Conservation (phyloP, 2,113 vertebrate genomes). For the Pandion haliaetus region DNA sequence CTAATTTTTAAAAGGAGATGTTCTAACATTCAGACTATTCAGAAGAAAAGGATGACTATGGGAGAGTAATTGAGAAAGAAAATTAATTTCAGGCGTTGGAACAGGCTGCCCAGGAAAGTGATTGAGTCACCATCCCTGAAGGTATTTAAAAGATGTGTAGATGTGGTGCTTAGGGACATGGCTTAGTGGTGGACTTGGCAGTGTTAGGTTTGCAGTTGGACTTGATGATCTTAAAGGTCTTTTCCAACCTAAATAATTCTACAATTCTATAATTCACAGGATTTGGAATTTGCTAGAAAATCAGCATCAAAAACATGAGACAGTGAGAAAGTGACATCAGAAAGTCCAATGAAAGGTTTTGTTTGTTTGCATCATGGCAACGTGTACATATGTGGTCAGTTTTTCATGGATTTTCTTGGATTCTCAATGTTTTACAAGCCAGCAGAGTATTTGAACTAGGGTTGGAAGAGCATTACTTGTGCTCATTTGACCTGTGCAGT, state of each 20-base stretch:
- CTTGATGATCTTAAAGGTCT: neutral
- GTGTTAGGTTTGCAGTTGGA: neutral
- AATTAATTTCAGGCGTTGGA: neutral
- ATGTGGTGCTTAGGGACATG: neutral
- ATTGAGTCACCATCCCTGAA: neutral
- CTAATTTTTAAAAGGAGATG: neutral
- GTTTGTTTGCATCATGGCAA: neutral
- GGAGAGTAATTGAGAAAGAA: neutral
- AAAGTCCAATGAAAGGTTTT: neutral
- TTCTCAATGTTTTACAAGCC: neutral
- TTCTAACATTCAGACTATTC: neutral
- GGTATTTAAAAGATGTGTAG: neutral
- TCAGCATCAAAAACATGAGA: neutral
- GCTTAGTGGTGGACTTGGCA: neutral
- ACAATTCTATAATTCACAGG: neutral
- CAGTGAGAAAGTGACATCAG: neutral
- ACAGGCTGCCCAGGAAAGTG: neutral
- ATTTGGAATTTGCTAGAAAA: neutral
- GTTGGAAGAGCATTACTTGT: neutral
- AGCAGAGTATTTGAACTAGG: neutral
- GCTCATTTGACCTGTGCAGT: neutral
- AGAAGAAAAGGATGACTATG: neutral
- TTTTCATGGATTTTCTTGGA: neutral
- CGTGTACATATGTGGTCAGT: rapidly evolving
- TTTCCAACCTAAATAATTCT: neutral